Conservation (phyloP, 2,113 vertebrate species). For the Rhadina sibilatrix region DNA sequence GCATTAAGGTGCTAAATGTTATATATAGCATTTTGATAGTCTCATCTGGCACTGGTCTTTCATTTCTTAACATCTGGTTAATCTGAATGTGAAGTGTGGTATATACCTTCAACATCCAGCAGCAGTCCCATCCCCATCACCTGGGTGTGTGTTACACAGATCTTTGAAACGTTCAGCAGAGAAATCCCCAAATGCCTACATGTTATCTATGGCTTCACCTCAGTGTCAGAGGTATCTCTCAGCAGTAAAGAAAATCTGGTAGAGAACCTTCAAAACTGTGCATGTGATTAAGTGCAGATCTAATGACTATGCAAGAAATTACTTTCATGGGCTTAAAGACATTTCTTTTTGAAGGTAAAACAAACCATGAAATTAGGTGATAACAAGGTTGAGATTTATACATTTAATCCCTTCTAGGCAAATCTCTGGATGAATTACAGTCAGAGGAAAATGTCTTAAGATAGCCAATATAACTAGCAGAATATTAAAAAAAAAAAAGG, state of each 20-base stretch:
- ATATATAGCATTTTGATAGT: neutral
- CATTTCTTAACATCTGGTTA: neutral
- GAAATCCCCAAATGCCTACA: neutral
- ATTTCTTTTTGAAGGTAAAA: slow-evolving; percentile 31
- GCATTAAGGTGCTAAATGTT: neutral
- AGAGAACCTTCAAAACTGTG: neutral
- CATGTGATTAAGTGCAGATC: neutral
- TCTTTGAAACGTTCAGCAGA: neutral
- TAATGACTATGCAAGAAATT: slow-evolving; percentile 20
- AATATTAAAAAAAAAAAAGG: neutral
- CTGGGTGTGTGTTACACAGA: neutral
- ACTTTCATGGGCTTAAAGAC: slow-evolving; percentile 23
- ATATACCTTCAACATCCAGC: neutral
- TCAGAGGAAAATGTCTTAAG: neutral
- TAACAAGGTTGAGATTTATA: neutral
- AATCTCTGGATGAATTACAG: neutral
- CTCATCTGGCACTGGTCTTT: neutral
- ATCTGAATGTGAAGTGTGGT: neutral
- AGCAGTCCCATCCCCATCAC: neutral
- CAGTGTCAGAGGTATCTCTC: neutral
- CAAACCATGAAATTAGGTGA: slow-evolving; percentile 41
- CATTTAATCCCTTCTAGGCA: slow-evolving; percentile 17
- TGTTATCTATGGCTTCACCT: neutral
- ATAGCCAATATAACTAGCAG: neutral
- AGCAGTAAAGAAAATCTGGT: neutral